A percentile compares a stretch with the other conserved stretches of the same genome.
These are phyloP conservation scores for Drosophila athabasca DNA, from an alignment of 1,140 invertebrate genomes.

Conservation along the genomic window DNA sequence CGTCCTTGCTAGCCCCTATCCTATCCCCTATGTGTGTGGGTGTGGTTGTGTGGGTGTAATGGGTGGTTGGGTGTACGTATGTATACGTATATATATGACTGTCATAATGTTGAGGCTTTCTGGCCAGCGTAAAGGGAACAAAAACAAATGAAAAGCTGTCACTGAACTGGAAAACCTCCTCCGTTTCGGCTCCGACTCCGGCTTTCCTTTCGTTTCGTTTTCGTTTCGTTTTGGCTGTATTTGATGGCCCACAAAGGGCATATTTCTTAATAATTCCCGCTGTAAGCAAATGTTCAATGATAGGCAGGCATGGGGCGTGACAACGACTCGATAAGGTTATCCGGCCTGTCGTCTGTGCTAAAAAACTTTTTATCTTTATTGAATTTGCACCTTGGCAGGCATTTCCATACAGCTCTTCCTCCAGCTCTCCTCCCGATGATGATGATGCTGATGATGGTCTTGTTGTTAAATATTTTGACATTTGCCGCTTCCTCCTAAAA, in stretches of 20 bases:
- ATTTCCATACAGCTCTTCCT: slow-evolving; percentile 38
- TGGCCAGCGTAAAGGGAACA: slow-evolving; percentile 15
- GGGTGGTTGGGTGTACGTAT: background rate
- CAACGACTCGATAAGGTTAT: slow-evolving; percentile 56
- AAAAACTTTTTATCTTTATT: slow-evolving; percentile 61
- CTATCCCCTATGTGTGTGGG: background rate
- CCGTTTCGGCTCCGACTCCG: slow-evolving; percentile 4
- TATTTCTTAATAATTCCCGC: slow-evolving; percentile 54
- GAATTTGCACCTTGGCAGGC: slow-evolving; percentile 62
- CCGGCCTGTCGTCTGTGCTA: slow-evolving; percentile 9
- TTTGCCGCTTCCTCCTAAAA: slow-evolving; percentile 43
- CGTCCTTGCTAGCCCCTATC: slow-evolving; percentile 5
- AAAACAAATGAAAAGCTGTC: slow-evolving; percentile 54
- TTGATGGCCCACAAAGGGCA: slow-evolving; percentile 57
- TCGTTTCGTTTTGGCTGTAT: slow-evolving; percentile 28
- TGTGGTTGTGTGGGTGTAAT: background rate
- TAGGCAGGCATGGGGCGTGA: slow-evolving; percentile 35
- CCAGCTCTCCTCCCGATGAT: slow-evolving; percentile 4
- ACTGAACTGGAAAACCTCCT: slow-evolving; percentile 63
- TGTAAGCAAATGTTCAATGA: slow-evolving; percentile 41
- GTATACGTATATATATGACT: slow-evolving; percentile 17
- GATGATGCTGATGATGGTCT: slow-evolving; percentile 56
- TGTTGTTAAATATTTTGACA: slow-evolving; percentile 65
- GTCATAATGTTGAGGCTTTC: slow-evolving; percentile 37
- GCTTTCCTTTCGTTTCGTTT: slow-evolving; percentile 13